Conservation (phyloP, 2,113 vertebrate genomes). For the Semicossyphus pulcher region DNA sequence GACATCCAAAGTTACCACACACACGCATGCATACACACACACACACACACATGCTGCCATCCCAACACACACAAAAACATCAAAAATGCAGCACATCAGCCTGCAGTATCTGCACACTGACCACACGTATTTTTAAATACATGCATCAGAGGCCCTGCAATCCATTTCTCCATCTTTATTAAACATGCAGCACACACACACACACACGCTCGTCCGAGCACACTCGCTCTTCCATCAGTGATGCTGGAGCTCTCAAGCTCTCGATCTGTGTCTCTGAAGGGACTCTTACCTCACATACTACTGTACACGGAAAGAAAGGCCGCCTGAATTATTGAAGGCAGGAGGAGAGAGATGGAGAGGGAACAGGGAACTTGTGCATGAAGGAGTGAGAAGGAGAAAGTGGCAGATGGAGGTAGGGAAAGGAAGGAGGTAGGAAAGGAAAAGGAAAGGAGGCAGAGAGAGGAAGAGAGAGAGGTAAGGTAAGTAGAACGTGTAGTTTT, state of each 20-base stretch:
- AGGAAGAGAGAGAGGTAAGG: slow-evolving; percentile 17
- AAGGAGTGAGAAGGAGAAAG: slow-evolving; percentile 13
- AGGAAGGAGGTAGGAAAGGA: slow-evolving; percentile 2
- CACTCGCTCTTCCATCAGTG: slow-evolving; percentile 38
- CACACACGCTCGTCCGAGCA: too few species aligned
- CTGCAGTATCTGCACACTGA: background rate
- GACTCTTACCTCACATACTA: slow-evolving; percentile 34
- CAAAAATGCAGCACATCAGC: background rate
- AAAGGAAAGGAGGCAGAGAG: slow-evolving; percentile 20
- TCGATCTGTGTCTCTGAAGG: slow-evolving; percentile 30
- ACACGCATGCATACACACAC: background rate
- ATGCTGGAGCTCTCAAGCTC: slow-evolving; percentile 25
- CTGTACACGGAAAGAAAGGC: slow-evolving; percentile 50
- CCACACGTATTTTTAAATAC: background rate
- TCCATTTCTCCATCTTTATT: slow-evolving; percentile 35
- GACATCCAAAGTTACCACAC: background rate
- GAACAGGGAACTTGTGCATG: slow-evolving; percentile 38
- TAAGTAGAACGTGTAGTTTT: slow-evolving; percentile 47
- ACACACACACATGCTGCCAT: background rate
- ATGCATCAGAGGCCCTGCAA: background rate
- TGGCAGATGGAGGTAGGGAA: background rate
- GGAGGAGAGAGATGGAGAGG: slow-evolving; percentile 30
- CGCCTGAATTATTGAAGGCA: slow-evolving; percentile 73
- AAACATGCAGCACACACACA: slow-evolving; percentile 20
- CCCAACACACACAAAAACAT: background rate